Conservation (phyloP, 2,113 vertebrate genomes). For the Zapornia atra region DNA sequence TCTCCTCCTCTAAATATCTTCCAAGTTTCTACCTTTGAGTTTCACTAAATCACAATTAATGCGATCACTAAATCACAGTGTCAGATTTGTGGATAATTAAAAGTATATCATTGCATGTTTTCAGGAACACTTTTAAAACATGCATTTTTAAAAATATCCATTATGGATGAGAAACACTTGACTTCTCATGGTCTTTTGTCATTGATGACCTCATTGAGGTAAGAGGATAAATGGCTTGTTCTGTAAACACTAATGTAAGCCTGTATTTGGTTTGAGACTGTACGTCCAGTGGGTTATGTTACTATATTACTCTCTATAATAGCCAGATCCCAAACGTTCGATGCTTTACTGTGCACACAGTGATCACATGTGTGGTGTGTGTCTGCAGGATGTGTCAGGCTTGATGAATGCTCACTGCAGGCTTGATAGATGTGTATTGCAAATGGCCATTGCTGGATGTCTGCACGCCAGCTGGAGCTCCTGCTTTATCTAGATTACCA, state of each 20-base stretch:
- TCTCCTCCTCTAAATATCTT: neutral
- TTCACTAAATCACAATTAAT: neutral
- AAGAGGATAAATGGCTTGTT: neutral
- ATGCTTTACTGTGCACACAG: neutral
- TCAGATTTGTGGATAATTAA: too few relatives aligned
- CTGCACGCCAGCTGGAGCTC: neutral
- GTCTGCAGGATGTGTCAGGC: neutral
- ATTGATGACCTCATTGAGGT: neutral
- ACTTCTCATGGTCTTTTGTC: neutral
- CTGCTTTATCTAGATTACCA: neutral
- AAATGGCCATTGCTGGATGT: neutral
- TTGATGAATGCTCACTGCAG: neutral
- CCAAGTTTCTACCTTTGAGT: neutral
- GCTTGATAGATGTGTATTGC: neutral
- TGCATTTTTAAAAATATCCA: neutral
- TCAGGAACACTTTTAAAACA: neutral
- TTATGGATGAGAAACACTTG: neutral
- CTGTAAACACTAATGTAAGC: neutral
- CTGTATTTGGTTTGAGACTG: neutral
- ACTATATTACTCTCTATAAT: neutral
- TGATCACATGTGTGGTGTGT: neutral
- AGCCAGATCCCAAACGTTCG: neutral
- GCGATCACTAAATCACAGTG: neutral
- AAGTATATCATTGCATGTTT: neutral
- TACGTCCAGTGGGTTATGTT: neutral